These are phyloP conservation scores for Bolborhynchus lineola DNA, from an alignment of 2,113 vertebrate species.

Conservation along the genomic window DNA sequence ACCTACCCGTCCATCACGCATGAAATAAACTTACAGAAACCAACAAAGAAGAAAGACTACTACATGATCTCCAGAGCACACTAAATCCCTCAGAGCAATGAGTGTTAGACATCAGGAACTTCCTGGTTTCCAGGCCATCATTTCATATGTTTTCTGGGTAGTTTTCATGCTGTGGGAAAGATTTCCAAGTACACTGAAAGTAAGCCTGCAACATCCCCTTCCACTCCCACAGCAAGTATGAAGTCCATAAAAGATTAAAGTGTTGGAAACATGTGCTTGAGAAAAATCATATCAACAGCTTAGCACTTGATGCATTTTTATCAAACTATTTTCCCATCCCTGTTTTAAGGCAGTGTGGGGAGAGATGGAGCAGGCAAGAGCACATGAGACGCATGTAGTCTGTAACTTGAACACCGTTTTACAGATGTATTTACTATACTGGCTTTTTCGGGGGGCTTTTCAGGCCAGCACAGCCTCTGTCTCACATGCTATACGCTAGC, in stretches of 20 bases:
- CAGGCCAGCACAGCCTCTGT: slow-evolving; percentile 14
- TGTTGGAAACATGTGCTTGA: not conserved
- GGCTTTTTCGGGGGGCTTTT: slow-evolving; percentile 16
- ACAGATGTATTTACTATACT: slow-evolving; percentile 24
- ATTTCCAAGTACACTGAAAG: slow-evolving; percentile 43
- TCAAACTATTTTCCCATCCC: not conserved
- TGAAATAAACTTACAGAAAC: slow-evolving; percentile 1
- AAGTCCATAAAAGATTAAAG: slow-evolving; percentile 16
- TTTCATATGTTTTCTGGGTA: slow-evolving; percentile 1
- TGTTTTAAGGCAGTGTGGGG: not conserved
- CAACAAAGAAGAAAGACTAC: slow-evolving; percentile 3
- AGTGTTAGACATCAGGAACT: slow-evolving; percentile 21
- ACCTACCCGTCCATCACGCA: accelerated
- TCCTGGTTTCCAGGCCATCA: not conserved
- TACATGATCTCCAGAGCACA: not conserved
- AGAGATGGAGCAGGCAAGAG: not conserved
- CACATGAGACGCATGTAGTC: not conserved
- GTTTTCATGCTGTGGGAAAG: slow-evolving; percentile 33
- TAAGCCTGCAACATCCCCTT: slow-evolving; percentile 45
- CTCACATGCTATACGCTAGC: not conserved
- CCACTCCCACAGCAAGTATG: slow-evolving; percentile 30
- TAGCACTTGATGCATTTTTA: not conserved
- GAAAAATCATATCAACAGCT: not conserved
- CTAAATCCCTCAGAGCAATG: slow-evolving; percentile 28
- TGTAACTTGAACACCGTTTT: not conserved